Percentiles rank a stretch among this genome's conserved stretches.
Conservation (phyloP, 1,140 invertebrate genomes). For the Leptinotarsa lineolata region DNA sequence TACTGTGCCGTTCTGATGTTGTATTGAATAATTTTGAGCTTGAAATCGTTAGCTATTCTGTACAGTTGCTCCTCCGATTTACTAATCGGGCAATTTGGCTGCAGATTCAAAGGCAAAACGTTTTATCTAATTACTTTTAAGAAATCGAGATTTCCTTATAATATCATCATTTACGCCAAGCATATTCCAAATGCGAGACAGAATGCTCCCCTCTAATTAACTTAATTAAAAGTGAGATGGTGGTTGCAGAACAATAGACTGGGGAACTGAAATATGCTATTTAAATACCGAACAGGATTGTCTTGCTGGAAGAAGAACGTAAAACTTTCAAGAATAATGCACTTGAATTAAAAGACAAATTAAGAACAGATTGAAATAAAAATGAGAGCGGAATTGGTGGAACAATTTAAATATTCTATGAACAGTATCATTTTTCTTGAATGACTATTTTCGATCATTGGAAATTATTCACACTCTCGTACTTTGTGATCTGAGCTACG, state of each 20-base stretch:
- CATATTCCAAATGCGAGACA: conserved; percentile 19
- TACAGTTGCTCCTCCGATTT: conserved; percentile 18
- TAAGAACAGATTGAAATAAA: not conserved
- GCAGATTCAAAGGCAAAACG: conserved; percentile 20
- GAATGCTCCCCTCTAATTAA: conserved; percentile 28
- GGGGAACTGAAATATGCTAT: conserved; percentile 16
- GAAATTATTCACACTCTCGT: too few relatives aligned
- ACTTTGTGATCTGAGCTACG: too few relatives aligned
- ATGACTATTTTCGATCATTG: too few relatives aligned
- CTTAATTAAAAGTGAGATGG: conserved; percentile 28
- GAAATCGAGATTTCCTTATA: conserved; percentile 27
- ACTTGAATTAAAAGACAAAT: not conserved
- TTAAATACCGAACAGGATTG: conserved; percentile 18
- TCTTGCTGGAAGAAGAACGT: conserved; percentile 2
- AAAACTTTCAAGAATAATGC: not conserved
- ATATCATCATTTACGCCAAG: conserved; percentile 22
- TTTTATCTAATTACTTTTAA: conserved; percentile 27
- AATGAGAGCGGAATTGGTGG: not conserved
- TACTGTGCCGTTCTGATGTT: too few relatives aligned
- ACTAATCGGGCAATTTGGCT: conserved; percentile 21
- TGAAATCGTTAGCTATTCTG: conserved; percentile 9
- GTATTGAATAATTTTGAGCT: too few relatives aligned
- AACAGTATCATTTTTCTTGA: too few relatives aligned
- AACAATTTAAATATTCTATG: not conserved
- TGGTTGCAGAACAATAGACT: conserved; percentile 27